Percentiles rank a stretch among this genome's conserved stretches.
Evolutionary conservation across 2,113 vertebrate genomes (phyloP).

Genomic region (Halcyon senegalensis): DNA sequence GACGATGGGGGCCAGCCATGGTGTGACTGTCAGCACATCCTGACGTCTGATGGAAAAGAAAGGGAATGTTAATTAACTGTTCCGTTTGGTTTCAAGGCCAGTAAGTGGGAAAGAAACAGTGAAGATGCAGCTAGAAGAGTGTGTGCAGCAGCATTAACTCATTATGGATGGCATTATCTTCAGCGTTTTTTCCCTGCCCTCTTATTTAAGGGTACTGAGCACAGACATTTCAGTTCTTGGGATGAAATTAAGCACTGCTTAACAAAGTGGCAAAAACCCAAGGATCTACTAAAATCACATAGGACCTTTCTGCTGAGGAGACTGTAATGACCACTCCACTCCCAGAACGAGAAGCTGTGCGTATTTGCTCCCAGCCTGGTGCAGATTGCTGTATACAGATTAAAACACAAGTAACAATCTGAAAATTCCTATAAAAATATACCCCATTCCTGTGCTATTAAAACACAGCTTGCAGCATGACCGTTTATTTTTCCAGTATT

Average conservation of each 20-base stretch:
- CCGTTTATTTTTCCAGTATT: constrained; percentile 2
- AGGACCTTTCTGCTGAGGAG: background rate
- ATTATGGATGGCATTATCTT: background rate
- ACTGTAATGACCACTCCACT: constrained; percentile 1
- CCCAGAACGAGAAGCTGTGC: background rate
- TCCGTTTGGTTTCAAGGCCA: background rate
- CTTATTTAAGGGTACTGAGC: background rate
- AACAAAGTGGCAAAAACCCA: background rate
- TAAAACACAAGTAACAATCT: background rate
- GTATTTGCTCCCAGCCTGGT: background rate
- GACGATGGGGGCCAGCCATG: constrained; percentile 82
- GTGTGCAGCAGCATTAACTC: background rate
- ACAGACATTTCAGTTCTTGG: background rate
- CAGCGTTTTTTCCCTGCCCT: background rate
- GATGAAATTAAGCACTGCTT: background rate
- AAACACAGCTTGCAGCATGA: constrained; percentile 19
- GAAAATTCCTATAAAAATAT: constrained; percentile 9
- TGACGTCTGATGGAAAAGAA: background rate
- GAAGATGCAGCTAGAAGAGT: background rate
- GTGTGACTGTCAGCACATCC: constrained; percentile 72
- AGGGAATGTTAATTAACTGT: background rate
- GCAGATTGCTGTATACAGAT: background rate
- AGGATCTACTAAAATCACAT: background rate
- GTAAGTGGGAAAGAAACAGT: background rate
- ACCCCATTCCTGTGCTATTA: background rate